These are phyloP conservation scores for Centropristis striata DNA, from an alignment of 2,113 vertebrate species.

Conservation along the genomic window DNA sequence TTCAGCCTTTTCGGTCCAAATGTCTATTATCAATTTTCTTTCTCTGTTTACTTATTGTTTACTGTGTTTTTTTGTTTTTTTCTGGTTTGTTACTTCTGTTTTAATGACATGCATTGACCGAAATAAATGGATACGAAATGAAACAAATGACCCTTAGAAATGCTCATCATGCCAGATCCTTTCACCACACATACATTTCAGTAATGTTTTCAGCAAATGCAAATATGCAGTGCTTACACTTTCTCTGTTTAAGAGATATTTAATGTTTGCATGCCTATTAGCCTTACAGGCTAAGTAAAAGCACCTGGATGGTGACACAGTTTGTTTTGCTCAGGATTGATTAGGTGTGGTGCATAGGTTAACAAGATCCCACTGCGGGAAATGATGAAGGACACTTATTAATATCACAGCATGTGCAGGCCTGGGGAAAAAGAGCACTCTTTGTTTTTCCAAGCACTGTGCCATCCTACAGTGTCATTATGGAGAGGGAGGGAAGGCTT, in stretches of 20 bases:
- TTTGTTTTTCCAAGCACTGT: conserved; percentile 71
- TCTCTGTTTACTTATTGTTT: too few relatives aligned
- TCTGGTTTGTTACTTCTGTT: too few relatives aligned
- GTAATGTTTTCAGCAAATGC: not conserved
- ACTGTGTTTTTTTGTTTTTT: too few relatives aligned
- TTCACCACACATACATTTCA: not conserved
- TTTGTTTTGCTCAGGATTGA: conserved; percentile 63
- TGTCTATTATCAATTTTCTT: too few relatives aligned
- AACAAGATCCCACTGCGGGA: conserved; percentile 73
- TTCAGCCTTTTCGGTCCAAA: too few relatives aligned
- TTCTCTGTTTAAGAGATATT: not conserved
- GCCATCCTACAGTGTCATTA: conserved; percentile 52
- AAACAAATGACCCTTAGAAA: too few relatives aligned
- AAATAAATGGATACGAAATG: too few relatives aligned
- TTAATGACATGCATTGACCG: too few relatives aligned
- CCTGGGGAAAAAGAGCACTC: conserved; percentile 51
- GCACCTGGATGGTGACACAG: conserved; percentile 45
- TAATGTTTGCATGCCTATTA: not conserved
- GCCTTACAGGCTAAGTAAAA: conserved; percentile 13
- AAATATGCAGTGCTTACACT: not conserved
- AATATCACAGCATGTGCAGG: conserved; percentile 73
- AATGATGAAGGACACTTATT: conserved; percentile 78
- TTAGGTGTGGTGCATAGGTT: conserved; percentile 71
- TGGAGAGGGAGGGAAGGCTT: conserved; percentile 26
- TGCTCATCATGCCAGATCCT: too few relatives aligned